phyloP scores from a whole-genome alignment of 2,797 vertebrate genomes.

The Alectoris magna region DNA sequence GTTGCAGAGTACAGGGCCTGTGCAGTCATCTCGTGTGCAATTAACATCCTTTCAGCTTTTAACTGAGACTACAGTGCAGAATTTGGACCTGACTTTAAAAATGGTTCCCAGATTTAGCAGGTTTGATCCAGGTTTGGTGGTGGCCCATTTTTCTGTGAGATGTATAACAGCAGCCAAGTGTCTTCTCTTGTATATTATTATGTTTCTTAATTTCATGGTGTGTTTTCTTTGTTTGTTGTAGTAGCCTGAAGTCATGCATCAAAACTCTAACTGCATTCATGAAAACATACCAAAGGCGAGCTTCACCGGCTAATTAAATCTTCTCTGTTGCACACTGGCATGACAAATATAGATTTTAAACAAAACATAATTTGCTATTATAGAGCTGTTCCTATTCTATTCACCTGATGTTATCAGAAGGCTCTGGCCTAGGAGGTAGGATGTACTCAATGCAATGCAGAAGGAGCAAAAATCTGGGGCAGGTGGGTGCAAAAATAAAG shows the following conservation, averaged over 20 bases:
- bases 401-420: conserved; percentile 42
- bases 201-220: conserved; percentile 62
- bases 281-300: conserved; percentile 54
- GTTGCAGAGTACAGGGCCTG: neutral
- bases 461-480: conserved; percentile 19
- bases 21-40: neutral
- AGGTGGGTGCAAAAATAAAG: conserved; percentile 21
- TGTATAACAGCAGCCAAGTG: conserved; percentile 44
- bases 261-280: conserved; percentile 43
- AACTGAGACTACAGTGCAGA: neutral
- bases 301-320: conserved; percentile 63
- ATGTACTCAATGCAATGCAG: neutral
- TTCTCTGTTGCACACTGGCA: conserved; percentile 36
- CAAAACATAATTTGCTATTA: conserved; percentile 11
- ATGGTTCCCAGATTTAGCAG: conserved; percentile 4
- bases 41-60: conserved; percentile 15
- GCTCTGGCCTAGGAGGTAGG: neutral
- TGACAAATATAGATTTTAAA: conserved; percentile 60
- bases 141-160: conserved; percentile 41
- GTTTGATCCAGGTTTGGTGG: conserved; percentile 47
- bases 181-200: conserved; percentile 55
- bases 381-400: neutral
- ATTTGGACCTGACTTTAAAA: conserved; percentile 18
- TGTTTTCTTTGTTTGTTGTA: conserved; percentile 64
- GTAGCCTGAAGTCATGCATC: conserved; percentile 61